Conservation (phyloP, 2,888 invertebrate species). For the Lasius fuliginosus region DNA sequence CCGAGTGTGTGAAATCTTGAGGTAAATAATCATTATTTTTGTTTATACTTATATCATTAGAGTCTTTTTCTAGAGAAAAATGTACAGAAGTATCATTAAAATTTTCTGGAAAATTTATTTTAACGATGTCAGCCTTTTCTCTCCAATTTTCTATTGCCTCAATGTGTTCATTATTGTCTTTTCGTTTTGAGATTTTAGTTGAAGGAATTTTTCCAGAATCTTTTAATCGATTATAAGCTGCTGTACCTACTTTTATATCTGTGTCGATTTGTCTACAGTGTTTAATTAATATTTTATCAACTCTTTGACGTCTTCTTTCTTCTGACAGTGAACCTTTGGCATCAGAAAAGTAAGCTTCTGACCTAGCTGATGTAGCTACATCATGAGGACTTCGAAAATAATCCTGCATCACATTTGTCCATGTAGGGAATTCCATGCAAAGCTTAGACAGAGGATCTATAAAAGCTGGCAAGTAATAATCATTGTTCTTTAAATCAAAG, state of each 20-base stretch:
- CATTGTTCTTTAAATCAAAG: conserved; percentile 7
- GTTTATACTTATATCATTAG: conserved; percentile 7
- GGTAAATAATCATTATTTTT: conserved; percentile 2
- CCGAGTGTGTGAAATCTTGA: conserved; percentile 2
- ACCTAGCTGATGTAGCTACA: neutral
- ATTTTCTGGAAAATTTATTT: conserved; percentile 7
- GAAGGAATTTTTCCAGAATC: conserved; percentile 7
- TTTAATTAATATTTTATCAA: conserved; percentile 7
- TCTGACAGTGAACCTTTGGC: neutral
- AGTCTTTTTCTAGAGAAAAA: conserved; percentile 7
- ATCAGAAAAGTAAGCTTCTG: conserved; percentile 7
- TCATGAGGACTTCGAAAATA: conserved; percentile 7
- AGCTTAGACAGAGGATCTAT: neutral
- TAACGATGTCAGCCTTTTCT: conserved; percentile 7
- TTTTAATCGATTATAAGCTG: conserved; percentile 7
- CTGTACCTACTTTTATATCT: conserved; percentile 7
- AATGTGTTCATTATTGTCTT: conserved; percentile 7
- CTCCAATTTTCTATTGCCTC: neutral
- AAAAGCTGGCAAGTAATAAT: conserved; percentile 2
- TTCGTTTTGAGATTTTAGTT: neutral
- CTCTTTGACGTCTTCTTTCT: conserved; percentile 7
- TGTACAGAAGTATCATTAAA: conserved; percentile 7
- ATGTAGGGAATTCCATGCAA: neutral
- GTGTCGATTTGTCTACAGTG: neutral
- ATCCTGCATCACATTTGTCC: neutral